Evolutionary conservation across 2,797 vertebrate species (phyloP), one percentile per base, ranked within the genome.

Genomic region (Gadopsis bispinosus): DNA sequence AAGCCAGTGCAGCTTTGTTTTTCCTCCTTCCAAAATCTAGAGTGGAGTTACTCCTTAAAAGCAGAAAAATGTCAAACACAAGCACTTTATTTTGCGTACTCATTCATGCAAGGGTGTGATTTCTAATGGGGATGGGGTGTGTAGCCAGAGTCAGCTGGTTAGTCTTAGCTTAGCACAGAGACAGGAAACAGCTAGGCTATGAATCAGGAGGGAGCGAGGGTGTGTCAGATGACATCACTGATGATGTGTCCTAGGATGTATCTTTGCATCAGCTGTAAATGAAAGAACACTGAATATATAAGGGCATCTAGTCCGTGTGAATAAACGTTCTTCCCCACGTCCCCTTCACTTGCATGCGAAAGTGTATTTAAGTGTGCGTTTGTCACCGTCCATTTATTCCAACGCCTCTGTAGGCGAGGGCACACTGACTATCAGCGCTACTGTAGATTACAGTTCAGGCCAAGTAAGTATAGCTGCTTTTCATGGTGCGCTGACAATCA

Each of bases 401-500:
- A 22, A 1, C 9, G 6, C 59, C 20, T 73, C 50, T 71, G 75
- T 53, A 17, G 73, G 72, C 29, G 55, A 53, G 55, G 43, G 22
- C n/a, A 26, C 20, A 20, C 69, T 67, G 70, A 47, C 59, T 41
- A 53, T 69, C 75, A 75, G 19, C 14, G 66, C 37, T 5, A 55
- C 48, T 61, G 72, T 55, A 66, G 81, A 84, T 81, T 79, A 84
- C 62, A 83, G 73, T 61, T 68, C 55, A 64, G 59, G 62, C 33
- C 35, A 39, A 50, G 71, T 56, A 64, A 80, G 78, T 79, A 65
- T 55, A 79, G 71, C 50, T 65, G 71, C 71, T 81, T 60, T 53
- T 51, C 26, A 56, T 61, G 37, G 37, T 19, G 58, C 58, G 54
- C 58, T 81, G 77, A 83, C 68, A 81, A 29, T 72, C 74, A 60